Evolutionary conservation across 2,797 vertebrate species (phyloP).

Genomic region (Mus minutoides): DNA sequence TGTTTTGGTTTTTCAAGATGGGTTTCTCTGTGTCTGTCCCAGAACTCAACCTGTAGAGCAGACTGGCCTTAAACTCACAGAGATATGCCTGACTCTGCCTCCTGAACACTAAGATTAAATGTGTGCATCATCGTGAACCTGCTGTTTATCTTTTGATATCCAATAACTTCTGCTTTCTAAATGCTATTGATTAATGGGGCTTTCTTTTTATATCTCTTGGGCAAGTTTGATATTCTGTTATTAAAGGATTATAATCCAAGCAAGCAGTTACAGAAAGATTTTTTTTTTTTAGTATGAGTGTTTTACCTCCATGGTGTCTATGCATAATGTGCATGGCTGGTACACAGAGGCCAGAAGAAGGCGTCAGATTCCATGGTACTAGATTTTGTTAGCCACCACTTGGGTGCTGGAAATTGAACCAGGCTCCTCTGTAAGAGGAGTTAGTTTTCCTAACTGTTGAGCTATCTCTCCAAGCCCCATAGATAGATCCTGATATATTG

Average conservation of each 20-base stretch:
- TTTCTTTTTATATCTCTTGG: slow-evolving; percentile 32
- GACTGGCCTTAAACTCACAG: not conserved
- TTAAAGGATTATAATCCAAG: not conserved
- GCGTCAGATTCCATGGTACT: not conserved
- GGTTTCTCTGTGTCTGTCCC: too few relatives aligned
- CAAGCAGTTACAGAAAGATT: not conserved
- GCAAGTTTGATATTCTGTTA: not conserved
- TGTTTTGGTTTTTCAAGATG: not conserved
- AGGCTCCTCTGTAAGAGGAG: not conserved
- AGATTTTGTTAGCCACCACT: not conserved
- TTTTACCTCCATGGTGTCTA: not conserved
- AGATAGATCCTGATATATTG: not conserved
- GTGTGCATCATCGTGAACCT: too few relatives aligned
- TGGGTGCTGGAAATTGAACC: not conserved
- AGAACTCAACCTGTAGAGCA: not conserved
- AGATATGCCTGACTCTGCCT: too few relatives aligned
- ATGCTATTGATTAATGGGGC: slow-evolving; percentile 19
- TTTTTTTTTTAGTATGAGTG: not conserved
- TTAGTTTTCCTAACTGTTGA: not conserved
- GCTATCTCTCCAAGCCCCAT: not conserved
- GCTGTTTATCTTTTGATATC: not conserved
- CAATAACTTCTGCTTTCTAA: slow-evolving; percentile 52
- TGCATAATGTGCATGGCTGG: not conserved
- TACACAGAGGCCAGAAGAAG: not conserved
- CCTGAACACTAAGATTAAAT: too few relatives aligned